Base-by-base conservation (phyloP, 1,140 invertebrate species). In the Halesus radiatus region DNA sequence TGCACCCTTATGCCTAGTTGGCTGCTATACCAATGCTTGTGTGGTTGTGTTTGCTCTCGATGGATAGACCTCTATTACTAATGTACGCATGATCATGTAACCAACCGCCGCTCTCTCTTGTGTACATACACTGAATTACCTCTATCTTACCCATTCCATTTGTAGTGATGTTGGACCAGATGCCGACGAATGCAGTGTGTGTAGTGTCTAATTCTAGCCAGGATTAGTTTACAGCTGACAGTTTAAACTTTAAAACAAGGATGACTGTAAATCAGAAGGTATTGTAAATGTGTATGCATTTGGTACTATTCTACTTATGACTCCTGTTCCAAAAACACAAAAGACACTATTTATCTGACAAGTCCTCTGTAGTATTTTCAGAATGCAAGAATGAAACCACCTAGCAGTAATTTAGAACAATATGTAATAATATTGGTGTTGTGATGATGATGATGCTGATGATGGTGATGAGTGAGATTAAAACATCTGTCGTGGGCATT, bases 21-120 rank as follows among this genome's bases (percentile, higher is more conserved):
- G 76, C 76, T 80, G 81, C 81, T 83, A 83, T 83, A 83, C 79
- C 82, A 79, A 81, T 81, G 82, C 82, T 83, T 83, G 82, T 81
- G 82, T 83, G 79, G 76, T 76, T 74, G 45, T 62, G 60, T 37
- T 50, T 80, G 70, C 72, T 62, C 72, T 83, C 74, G 53, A 76
- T 70, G 50, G 50, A 74, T 10, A 76, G 74, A 78, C 73, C 76
- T 80, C 77, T 83, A n/a, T n/a, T n/a, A 83, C 79, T 81, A 81
- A 83, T 83, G 66, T 81, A 56, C 52, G 82, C 82, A 83, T 83
- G 82, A 79, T 66, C 45, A 58, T 15, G 26, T 29, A 29, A 29
- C 26, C 26, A 29, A 29, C 26, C 26, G 29, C 37, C 64, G 18
- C 66, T 70, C 66, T 45, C n/a, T 15, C 29, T 50, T 70, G 29